These are phyloP conservation scores for Caretta caretta DNA, from an alignment of 2,113 vertebrate species.

Conservation along the genomic window DNA sequence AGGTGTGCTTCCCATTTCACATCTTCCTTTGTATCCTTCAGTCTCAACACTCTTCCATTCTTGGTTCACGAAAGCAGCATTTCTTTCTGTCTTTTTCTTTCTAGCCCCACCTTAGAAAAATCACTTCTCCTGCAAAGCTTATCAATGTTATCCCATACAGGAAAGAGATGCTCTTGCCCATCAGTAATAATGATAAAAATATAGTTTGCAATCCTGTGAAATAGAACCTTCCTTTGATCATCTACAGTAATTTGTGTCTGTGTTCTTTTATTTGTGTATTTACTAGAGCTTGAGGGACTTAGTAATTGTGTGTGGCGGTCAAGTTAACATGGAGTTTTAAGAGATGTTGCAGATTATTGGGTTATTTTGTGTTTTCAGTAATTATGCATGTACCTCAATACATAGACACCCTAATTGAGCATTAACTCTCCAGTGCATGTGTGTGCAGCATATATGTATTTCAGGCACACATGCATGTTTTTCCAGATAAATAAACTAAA, in stretches of 20 bases:
- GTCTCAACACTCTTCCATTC: neutral
- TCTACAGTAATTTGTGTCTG: neutral
- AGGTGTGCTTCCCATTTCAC: neutral
- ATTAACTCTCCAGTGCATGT: neutral
- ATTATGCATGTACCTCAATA: neutral
- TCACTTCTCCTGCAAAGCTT: neutral
- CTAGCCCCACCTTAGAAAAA: neutral
- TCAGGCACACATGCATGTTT: accelerated
- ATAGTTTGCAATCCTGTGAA: neutral
- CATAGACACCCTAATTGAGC: neutral
- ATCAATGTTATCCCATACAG: neutral
- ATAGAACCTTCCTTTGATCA: neutral
- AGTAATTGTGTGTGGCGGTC: neutral
- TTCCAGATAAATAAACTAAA: accelerated
- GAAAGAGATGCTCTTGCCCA: neutral
- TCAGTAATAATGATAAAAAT: neutral
- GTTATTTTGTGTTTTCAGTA: neutral
- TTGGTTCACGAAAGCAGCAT: neutral
- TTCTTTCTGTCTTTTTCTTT: neutral
- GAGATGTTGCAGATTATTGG: neutral
- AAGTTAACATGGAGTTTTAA: neutral
- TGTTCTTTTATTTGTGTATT: accelerated
- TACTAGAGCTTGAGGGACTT: neutral
- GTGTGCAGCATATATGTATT: accelerated
- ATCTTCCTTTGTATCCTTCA: neutral